Evolutionary conservation across 2,888 invertebrate genomes (phyloP).

Genomic region (Phragmatobia fuliginosa): DNA sequence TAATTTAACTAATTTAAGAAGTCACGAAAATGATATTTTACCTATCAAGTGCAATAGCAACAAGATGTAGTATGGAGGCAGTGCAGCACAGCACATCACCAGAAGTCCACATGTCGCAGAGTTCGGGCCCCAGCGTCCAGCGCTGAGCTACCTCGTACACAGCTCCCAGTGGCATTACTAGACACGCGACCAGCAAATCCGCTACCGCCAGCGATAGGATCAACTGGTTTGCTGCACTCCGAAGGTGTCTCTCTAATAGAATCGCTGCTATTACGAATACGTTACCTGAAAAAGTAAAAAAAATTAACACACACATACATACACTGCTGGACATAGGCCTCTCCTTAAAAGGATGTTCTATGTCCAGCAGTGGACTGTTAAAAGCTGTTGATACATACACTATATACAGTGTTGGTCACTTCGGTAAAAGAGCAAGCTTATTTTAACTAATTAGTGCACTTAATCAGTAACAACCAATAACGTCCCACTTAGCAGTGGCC

Average conservation of each 20-base stretch:
- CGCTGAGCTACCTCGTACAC: slow-evolving; percentile 92
- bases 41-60: slow-evolving; percentile 94
- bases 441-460: no score
- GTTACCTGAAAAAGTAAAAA: slow-evolving; percentile 89
- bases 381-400: no score
- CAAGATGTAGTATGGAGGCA: slow-evolving; percentile 92
- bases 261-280: slow-evolving; percentile 98
- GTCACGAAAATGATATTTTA: no score
- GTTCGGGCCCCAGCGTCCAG: slow-evolving; percentile 94
- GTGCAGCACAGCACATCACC: slow-evolving; percentile 97
- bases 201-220: slow-evolving; percentile 96
- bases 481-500: no score
- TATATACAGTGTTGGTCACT: no score
- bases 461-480: no score
- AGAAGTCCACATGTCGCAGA: slow-evolving; percentile 98
- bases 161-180: slow-evolving; percentile 92
- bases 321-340: no score
- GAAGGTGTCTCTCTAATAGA: slow-evolving; percentile 93
- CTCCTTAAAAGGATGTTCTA: no score
- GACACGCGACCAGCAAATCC: slow-evolving; percentile 95
- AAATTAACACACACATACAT: not conserved
- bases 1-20: not conserved
- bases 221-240: slow-evolving; percentile 96
- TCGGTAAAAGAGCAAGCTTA: no score
- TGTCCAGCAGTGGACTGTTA: no score